Conservation (phyloP, 2,113 vertebrate species). For the Zeus faber region DNA sequence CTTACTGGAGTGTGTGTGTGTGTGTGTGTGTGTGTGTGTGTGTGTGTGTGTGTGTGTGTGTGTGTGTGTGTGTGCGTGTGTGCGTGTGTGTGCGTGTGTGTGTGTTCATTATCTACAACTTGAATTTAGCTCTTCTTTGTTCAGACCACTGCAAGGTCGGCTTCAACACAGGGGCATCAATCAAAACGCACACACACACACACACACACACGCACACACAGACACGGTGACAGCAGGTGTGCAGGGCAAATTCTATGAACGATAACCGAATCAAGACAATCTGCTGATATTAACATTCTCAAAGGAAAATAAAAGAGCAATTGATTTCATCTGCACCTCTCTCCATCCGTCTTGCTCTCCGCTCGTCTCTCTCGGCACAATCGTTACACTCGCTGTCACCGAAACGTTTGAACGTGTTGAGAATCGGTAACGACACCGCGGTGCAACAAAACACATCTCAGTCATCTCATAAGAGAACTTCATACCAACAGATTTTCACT, state of each 20-base stretch:
- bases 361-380: too few relatives aligned
- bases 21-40: slow-evolving; percentile 16
- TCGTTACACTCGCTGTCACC: too few relatives aligned
- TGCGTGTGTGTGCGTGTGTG: slow-evolving; percentile 3
- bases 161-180: slow-evolving; percentile 32
- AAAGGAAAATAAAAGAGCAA: slow-evolving; percentile 8
- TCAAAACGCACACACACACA: slow-evolving; percentile 26
- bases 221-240: slow-evolving; percentile 20
- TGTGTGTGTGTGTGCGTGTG: background rate
- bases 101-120: slow-evolving; percentile 34
- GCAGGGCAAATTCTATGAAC: slow-evolving; percentile 15
- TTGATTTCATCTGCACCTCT: slow-evolving; percentile 3
- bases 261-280: background rate
- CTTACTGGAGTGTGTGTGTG: slow-evolving; percentile 5
- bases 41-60: slow-evolving; percentile 10
- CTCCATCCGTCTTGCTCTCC: background rate
- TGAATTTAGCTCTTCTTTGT: too few relatives aligned
- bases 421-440: too few relatives aligned
- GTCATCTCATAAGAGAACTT: too few relatives aligned
- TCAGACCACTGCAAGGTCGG: slow-evolving; percentile 47
- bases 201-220: slow-evolving; percentile 9
- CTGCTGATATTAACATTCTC: too few relatives aligned
- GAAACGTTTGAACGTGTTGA: too few relatives aligned
- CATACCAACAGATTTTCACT: too few relatives aligned
- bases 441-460: too few relatives aligned